Evolutionary conservation across 2,888 invertebrate genomes (phyloP).

Genomic region (Phymatocera aterrima): DNA sequence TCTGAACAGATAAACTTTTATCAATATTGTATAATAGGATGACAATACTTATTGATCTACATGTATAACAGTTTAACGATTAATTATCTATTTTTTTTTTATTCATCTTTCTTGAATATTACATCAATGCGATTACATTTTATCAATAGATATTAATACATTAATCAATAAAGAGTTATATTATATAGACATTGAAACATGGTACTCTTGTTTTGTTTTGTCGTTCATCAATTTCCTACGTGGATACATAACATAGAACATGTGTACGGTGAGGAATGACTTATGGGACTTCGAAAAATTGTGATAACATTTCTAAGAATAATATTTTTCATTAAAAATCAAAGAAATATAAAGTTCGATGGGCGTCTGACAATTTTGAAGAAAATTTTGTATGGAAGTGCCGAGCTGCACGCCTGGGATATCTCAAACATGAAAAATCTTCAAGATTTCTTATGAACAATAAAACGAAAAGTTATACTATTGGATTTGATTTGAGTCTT

Average conservation of each 20-base stretch:
- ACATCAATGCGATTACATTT: conserved; percentile 13
- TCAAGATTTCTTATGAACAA: not conserved
- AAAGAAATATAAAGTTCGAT: not conserved
- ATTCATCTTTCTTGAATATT: not conserved
- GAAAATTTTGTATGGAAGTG: not conserved
- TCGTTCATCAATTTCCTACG: not conserved
- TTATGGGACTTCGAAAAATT: conserved; percentile 30
- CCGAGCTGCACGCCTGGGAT: not conserved
- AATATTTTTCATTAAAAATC: conserved; percentile 2
- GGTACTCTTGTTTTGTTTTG: not conserved
- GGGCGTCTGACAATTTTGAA: conserved; percentile 9
- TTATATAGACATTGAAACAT: conserved; percentile 31
- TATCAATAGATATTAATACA: conserved; percentile 27
- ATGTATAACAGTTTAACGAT: conserved; percentile 36
- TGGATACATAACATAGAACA: conserved; percentile 30
- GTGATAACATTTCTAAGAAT: not conserved
- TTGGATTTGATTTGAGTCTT: not conserved
- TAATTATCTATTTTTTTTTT: not conserved
- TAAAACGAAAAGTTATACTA: not conserved
- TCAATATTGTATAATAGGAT: conserved; percentile 34
- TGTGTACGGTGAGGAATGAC: conserved; percentile 38
- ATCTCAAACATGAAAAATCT: not conserved
- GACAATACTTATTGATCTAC: conserved; percentile 11
- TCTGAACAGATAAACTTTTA: conserved; percentile 43
- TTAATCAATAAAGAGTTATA: conserved; percentile 37